Evolutionary conservation across 2,113 vertebrate species (phyloP).

Genomic region (Bagarius yarrelli): DNA sequence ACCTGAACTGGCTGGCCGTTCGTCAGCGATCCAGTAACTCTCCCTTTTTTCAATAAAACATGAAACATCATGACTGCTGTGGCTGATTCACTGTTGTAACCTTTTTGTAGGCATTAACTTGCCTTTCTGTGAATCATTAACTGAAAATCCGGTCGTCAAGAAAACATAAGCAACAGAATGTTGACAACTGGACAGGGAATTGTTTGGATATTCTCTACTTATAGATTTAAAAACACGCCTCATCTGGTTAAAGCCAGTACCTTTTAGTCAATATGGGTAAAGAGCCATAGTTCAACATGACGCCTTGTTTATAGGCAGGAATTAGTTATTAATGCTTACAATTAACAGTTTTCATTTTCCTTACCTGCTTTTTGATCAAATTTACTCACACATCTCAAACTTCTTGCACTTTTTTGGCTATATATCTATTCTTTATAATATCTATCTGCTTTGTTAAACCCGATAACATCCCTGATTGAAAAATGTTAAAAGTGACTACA

Average conservation of each 20-base stretch:
- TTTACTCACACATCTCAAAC: too few relatives aligned
- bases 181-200: neutral
- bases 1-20: neutral
- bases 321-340: neutral
- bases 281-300: neutral
- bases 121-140: neutral
- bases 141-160: neutral
- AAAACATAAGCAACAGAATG: neutral
- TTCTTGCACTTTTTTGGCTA: too few relatives aligned
- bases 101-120: neutral
- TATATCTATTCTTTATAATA: too few relatives aligned
- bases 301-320: neutral
- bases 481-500: too few relatives aligned
- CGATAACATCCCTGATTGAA: too few relatives aligned
- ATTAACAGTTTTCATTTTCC: too few relatives aligned
- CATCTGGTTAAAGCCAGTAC: neutral
- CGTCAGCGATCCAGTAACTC: neutral
- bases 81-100: neutral
- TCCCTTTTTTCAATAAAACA: neutral
- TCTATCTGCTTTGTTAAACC: too few relatives aligned
- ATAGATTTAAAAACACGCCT: neutral
- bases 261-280: neutral
- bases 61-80: neutral
- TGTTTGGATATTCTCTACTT: neutral
- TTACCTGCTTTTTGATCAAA: too few relatives aligned